Conservation (phyloP, 2,113 vertebrate species). For the Phylloscopus whistleri region DNA sequence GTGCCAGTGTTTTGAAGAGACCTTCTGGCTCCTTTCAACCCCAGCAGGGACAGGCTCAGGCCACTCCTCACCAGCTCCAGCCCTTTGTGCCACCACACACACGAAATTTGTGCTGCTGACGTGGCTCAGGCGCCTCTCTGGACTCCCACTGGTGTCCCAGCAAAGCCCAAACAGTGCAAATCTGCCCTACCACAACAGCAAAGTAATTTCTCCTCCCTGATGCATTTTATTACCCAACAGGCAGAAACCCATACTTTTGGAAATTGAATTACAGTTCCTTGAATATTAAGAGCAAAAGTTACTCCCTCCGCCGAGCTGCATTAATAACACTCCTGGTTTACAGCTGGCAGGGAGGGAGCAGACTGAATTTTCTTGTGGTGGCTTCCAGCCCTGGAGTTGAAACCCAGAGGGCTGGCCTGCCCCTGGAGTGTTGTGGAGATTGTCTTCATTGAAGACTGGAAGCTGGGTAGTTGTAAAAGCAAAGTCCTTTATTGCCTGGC, state of each 20-base stretch:
- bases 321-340: not conserved
- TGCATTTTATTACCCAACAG: not conserved
- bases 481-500: too few relatives aligned
- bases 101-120: fast-evolving
- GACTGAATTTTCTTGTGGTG: not conserved
- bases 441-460: too few relatives aligned
- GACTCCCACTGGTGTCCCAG: not conserved
- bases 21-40: not conserved
- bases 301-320: not conserved
- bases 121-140: fast-evolving
- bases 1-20: not conserved
- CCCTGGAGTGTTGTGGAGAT: not conserved
- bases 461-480: too few relatives aligned
- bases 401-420: not conserved
- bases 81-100: not conserved
- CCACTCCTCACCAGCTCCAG: fast-evolving
- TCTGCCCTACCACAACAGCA: not conserved
- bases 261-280: constrained; percentile 9
- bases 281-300: constrained; percentile 12
- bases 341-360: not conserved
- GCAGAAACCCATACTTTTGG: not conserved
- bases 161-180: not conserved
- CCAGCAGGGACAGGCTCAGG: not conserved
- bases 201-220: not conserved
- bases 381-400: not conserved